These are phyloP conservation scores for Terrapene triunguis DNA, from an alignment of 2,113 vertebrate genomes.

Conservation along the genomic window DNA sequence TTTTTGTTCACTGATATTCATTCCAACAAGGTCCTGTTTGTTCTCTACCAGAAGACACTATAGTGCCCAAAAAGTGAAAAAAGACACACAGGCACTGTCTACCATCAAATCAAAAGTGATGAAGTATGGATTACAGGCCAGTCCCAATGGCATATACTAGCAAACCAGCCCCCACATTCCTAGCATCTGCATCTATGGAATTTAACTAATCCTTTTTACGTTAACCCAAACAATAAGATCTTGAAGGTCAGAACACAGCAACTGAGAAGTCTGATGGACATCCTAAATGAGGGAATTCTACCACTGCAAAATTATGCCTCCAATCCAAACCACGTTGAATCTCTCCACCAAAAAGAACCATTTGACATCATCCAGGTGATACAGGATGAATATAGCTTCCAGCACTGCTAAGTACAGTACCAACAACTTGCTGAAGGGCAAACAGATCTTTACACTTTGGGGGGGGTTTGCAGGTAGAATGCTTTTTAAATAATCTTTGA, in stretches of 20 bases:
- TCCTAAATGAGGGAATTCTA: not conserved
- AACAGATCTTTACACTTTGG: not conserved
- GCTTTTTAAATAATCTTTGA: not conserved
- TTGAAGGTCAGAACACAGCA: not conserved
- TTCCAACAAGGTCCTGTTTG: not conserved
- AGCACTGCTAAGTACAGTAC: rapidly evolving
- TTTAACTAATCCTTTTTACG: not conserved
- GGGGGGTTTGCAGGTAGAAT: not conserved
- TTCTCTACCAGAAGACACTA: not conserved
- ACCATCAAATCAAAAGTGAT: not conserved
- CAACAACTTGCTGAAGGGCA: not conserved
- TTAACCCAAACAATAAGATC: not conserved
- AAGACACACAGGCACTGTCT: not conserved
- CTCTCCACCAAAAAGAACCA: not conserved
- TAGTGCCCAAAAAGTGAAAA: not conserved
- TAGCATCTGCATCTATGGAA: not conserved
- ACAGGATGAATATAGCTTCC: not conserved
- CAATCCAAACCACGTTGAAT: not conserved
- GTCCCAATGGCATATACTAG: not conserved
- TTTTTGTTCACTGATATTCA: not conserved
- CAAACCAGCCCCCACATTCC: not conserved
- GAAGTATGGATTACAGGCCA: too few relatives aligned
- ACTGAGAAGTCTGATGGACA: not conserved
- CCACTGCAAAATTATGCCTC: not conserved
- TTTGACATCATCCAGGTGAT: too few relatives aligned